A percentile compares a stretch with the other conserved stretches of the same genome.
These are phyloP conservation scores for Drosophila pachea DNA, from an alignment of 1,140 invertebrate species.

Conservation along the genomic window DNA sequence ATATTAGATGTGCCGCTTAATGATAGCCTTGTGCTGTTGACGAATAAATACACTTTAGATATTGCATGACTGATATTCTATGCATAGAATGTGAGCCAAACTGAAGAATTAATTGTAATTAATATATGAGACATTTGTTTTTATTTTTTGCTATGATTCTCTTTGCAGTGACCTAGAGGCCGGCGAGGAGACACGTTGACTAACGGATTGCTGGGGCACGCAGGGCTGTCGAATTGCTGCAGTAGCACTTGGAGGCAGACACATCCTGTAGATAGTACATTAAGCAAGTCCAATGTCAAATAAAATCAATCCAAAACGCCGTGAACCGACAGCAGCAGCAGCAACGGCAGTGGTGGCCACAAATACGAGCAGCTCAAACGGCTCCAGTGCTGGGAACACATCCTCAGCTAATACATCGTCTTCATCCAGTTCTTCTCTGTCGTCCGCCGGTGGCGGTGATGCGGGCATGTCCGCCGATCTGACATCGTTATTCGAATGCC, in stretches of 20 bases:
- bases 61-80: background rate
- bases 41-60: background rate
- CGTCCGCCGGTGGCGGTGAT: conserved; percentile 78
- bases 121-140: conserved; percentile 22
- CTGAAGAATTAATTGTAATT: conserved; percentile 2
- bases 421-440: conserved; percentile 76
- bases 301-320: conserved; percentile 78
- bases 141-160: background rate
- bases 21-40: background rate
- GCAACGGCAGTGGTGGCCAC: conserved; percentile 66
- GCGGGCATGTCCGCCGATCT: conserved; percentile 89
- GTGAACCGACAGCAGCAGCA: conserved; percentile 74
- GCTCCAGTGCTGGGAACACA: conserved; percentile 67
- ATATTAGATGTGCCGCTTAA: background rate
- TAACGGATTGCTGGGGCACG: background rate
- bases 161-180: conserved; percentile 26
- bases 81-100: background rate
- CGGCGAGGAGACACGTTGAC: background rate
- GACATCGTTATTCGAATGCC: conserved; percentile 98
- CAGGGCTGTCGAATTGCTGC: conserved; percentile 14
- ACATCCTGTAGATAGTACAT: conserved; percentile 27
- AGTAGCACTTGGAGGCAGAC: conserved; percentile 19
- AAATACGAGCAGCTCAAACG: conserved; percentile 67
- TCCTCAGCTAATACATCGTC: conserved; percentile 77
- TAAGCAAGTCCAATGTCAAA: conserved; percentile 75